Conservation (phyloP, 2,113 vertebrate species). For the Chelonoidis abingdonii region DNA sequence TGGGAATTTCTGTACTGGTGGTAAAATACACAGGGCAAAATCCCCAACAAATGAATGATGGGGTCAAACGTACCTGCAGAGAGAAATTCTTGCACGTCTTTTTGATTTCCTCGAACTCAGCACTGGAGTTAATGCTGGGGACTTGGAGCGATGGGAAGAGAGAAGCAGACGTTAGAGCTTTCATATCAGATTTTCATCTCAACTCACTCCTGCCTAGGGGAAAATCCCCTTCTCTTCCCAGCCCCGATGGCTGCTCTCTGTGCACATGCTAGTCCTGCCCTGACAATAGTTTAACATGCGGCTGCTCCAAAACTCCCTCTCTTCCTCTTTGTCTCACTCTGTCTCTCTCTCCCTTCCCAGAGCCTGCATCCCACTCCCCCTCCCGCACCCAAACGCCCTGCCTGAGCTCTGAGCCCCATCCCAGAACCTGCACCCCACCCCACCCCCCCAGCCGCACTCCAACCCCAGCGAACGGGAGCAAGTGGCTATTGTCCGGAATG, state of each 20-base stretch:
- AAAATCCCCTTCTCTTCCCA: neutral
- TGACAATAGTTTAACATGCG: no score
- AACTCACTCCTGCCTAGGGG: neutral
- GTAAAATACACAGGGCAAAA: no score
- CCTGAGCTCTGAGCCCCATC: no score
- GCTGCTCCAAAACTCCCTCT: neutral
- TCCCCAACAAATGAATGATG: neutral
- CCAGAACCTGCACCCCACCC: no score
- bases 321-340: neutral
- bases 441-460: no score
- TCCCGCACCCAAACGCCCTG: no score
- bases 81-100: neutral
- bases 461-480: no score
- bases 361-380: no score
- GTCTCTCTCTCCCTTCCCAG: no score
- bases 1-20: no score
- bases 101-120: neutral
- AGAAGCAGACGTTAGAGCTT: neutral
- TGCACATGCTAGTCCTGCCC: no score
- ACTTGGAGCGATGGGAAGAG: neutral
- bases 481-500: no score
- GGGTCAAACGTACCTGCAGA: neutral
- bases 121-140: neutral
- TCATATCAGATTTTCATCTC: neutral
- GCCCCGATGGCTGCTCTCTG: neutral